Evolutionary conservation across 1,140 invertebrate genomes (phyloP).

Genomic region (Bombus terrestris): DNA sequence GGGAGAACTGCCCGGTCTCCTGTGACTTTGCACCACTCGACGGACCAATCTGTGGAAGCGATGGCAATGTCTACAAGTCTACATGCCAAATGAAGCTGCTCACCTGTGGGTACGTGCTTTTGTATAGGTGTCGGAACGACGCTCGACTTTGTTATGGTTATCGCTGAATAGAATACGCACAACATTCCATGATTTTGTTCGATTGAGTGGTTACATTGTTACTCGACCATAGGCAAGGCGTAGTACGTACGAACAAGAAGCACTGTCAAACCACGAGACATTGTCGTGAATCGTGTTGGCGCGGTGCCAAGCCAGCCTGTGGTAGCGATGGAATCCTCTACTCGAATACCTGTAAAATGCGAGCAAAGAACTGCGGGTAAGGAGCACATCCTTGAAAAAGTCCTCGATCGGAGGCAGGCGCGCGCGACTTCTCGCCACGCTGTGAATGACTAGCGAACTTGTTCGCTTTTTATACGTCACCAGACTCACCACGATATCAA

Average conservation of each 20-base stretch:
- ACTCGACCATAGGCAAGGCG: slow-evolving; percentile 85
- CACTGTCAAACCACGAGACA: slow-evolving; percentile 96
- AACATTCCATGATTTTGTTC: slow-evolving; percentile 33
- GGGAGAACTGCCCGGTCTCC: slow-evolving; percentile 93
- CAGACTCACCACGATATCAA: slow-evolving; percentile 24
- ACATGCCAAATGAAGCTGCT: slow-evolving; percentile 96
- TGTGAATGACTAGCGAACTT: not conserved
- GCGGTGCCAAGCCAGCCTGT: slow-evolving; percentile 94
- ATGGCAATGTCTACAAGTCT: slow-evolving; percentile 96
- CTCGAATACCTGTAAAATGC: slow-evolving; percentile 96
- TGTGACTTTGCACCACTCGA: slow-evolving; percentile 92
- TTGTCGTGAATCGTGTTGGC: slow-evolving; percentile 94
- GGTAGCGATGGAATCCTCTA: slow-evolving; percentile 96
- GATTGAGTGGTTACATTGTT: not conserved
- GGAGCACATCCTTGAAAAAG: not conserved
- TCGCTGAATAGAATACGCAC: not conserved
- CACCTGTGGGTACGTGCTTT: slow-evolving; percentile 90
- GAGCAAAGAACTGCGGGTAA: slow-evolving; percentile 95
- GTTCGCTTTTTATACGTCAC: not conserved
- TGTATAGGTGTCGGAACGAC: not conserved
- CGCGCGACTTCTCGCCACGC: not conserved
- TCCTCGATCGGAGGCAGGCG: not conserved
- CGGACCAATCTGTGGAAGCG: slow-evolving; percentile 94
- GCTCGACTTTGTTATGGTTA: not conserved
- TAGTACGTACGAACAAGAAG: slow-evolving; percentile 92